Conservation (phyloP, 2,797 vertebrate species). For the Halcyon leucocephala region DNA sequence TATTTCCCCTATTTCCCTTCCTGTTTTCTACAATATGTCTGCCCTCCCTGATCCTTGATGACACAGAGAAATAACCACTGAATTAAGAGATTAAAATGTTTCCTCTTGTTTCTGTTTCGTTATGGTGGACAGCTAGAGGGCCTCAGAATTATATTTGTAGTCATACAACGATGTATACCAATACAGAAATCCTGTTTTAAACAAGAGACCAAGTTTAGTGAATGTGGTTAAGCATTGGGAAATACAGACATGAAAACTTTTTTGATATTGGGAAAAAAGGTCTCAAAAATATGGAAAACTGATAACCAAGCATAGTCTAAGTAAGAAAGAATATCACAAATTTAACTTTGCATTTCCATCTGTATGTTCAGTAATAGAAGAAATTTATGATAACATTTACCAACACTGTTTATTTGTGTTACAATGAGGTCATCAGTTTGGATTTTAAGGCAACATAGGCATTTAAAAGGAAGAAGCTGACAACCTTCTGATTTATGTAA, state of each 20-base stretch:
- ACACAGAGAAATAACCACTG: background rate
- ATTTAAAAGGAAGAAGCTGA: slow-evolving; percentile 53
- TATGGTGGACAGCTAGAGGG: background rate
- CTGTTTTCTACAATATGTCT: rapidly evolving
- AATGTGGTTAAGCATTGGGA: background rate
- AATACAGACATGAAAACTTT: background rate
- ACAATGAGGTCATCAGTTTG: slow-evolving; percentile 62
- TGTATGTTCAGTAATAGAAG: slow-evolving; percentile 52
- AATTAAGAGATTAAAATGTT: background rate
- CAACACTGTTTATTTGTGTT: slow-evolving; percentile 64
- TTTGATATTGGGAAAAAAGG: background rate
- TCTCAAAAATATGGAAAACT: background rate
- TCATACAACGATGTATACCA: background rate
- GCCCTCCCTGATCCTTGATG: background rate
- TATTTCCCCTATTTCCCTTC: background rate
- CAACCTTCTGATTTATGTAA: slow-evolving; percentile 72
- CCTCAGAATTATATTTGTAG: background rate
- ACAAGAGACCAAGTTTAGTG: background rate
- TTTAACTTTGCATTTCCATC: slow-evolving; percentile 52
- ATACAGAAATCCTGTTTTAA: background rate
- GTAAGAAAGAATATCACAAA: slow-evolving; percentile 11
- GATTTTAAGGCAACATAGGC: slow-evolving; percentile 53
- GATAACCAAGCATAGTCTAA: background rate
- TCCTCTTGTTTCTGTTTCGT: background rate
- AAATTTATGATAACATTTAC: slow-evolving; percentile 66